Base-by-base conservation (phyloP, 1,140 invertebrate species). In the honey bee (Apis mellifera) region DNA sequence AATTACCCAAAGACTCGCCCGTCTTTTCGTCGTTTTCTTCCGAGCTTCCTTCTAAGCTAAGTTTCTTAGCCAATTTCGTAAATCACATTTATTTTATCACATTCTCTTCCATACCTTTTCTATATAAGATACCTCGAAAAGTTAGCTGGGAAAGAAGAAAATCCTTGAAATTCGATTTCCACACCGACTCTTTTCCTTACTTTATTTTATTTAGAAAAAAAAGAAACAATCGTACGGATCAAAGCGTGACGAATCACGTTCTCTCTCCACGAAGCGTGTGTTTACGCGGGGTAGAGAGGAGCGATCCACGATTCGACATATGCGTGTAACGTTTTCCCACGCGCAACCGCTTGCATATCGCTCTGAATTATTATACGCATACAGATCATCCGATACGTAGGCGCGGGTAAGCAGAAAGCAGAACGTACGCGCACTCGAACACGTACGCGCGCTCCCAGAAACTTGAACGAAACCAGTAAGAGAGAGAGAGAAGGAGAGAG, bases 341-440 rank as follows among this genome's bases (percentile, higher is more conserved):
- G 79, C 23, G 64, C 42, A 68, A 12, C 71, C 70, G 60, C 73
- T 42, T 65, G 79, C 79, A 82, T 76, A 82, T 82, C 79, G 73
- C 72, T 69, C 60, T 69, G 79, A 82, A 82, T 82, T 82, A 82
- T 82, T 82, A 82, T 60, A 82, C 72, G 65, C 79, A 82, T 76
- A 82, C 78, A 82, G 79, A 82, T 82, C 55, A 68, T 4, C 72
- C 72, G 79, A 82, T 82, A 82, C 79, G 60, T 62, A 76, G 32
- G 73, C 60, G 62, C 72, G 48, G 64, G 73, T 54, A 68, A 68
- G 79, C 79, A 76, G 65, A 76, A 76, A 76, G 72, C 79, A 76
- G 73, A 82, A 81, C 78, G 70, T 15, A 66, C 79, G 32, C 32
- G 32, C 32, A 82, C 79, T 82, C 73, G 79, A 82, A 76, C 79